These are phyloP conservation scores for Lamprotornis superbus DNA, from an alignment of 2,113 vertebrate species.

Conservation along the genomic window DNA sequence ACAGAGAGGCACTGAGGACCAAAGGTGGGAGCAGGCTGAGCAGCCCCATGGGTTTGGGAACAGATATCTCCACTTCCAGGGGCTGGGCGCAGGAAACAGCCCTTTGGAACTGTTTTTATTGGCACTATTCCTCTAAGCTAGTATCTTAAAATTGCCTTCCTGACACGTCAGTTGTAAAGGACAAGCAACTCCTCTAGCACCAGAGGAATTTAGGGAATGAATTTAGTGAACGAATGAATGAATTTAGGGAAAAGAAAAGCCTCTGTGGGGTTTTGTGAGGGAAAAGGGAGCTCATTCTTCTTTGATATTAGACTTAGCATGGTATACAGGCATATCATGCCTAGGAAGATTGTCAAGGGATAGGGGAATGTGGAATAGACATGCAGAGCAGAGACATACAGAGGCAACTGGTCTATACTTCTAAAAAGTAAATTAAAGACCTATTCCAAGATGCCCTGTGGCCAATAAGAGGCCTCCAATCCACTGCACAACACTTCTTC, in stretches of 20 bases:
- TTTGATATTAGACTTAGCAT: background rate
- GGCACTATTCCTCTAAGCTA: background rate
- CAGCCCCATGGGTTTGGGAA: background rate
- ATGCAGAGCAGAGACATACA: background rate
- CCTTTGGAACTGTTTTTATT: background rate
- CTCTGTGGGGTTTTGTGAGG: background rate
- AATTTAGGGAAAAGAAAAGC: background rate
- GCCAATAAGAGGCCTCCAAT: background rate
- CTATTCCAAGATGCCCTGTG: background rate
- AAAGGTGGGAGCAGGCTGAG: background rate
- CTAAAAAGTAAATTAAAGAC: background rate
- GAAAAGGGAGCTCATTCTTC: background rate
- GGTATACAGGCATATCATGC: background rate
- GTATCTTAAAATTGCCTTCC: background rate
- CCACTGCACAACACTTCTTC: background rate
- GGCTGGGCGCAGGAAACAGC: background rate
- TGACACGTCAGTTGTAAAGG: background rate
- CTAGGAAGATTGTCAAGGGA: background rate
- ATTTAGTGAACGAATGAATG: no score
- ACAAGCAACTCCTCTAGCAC: background rate
- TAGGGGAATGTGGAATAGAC: no score
- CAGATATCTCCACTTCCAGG: background rate
- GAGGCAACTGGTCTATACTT: background rate
- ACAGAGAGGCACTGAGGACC: background rate
- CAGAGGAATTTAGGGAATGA: no score